Evolutionary conservation across 2,797 vertebrate genomes (phyloP).

Genomic region (Ateles fusciceps): DNA sequence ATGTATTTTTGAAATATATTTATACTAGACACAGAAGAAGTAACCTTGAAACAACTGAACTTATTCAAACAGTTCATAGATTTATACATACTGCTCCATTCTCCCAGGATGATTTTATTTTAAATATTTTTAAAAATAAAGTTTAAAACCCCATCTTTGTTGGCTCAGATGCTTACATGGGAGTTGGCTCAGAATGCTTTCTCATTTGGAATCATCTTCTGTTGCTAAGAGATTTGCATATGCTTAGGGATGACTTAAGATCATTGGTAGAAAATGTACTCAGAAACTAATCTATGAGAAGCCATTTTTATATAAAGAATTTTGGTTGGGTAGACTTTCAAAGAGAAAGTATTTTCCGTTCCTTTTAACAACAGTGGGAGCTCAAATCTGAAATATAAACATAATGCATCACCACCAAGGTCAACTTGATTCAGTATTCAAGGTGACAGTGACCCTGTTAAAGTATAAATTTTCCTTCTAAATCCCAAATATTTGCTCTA

Average conservation of each 20-base stretch:
- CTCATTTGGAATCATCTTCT: constrained; percentile 64
- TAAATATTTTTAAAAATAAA: constrained; percentile 27
- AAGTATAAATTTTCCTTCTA: background rate
- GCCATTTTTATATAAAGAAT: constrained; percentile 20
- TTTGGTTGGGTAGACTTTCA: constrained; percentile 3
- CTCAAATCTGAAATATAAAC: background rate
- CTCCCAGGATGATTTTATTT: constrained; percentile 12
- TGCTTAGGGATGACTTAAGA: constrained; percentile 53
- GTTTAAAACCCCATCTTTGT: constrained; percentile 54
- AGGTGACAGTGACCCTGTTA: background rate
- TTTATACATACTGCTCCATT: background rate
- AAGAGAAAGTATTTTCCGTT: constrained; percentile 24
- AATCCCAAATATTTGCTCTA: background rate
- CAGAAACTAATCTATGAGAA: constrained; percentile 65
- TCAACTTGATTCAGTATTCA: constrained; percentile 26
- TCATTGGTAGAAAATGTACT: constrained; percentile 58
- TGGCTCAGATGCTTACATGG: background rate
- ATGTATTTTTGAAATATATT: constrained; percentile 48
- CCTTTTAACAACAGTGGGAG: background rate
- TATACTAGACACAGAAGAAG: constrained; percentile 17
- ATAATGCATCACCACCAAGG: background rate
- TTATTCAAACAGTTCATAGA: constrained; percentile 28
- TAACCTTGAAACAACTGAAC: constrained; percentile 21
- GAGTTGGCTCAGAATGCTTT: constrained; percentile 60
- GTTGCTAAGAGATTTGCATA: constrained; percentile 77